Base-by-base conservation (phyloP, 2,888 invertebrate species). In the Melinaea menophilus region DNA sequence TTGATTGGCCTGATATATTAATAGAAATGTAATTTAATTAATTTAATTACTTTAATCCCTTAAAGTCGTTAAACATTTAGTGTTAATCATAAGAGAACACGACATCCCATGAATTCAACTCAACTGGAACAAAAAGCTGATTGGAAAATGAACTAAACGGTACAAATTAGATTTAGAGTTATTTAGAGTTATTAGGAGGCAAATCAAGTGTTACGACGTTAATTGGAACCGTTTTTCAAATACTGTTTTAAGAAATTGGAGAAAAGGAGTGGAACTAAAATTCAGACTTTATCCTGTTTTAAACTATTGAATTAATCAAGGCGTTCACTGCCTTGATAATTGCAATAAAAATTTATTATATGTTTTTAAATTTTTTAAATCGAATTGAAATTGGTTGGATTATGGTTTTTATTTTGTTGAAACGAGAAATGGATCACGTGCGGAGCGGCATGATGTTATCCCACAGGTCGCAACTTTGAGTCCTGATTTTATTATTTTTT, bases 261-360 rank as follows among this genome's bases (percentile, higher is more conserved):
- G 31, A n/a, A 51, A 31, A 5, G 31, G 51, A 31, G 22, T 51
- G 51, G 22, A 51, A 51, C 51, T 41, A 51, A 51, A 51, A 31
- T 51, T 51, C 31, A 51, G n/a, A 51, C n/a, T n/a, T n/a, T n/a
- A n/a, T n/a, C n/a, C n/a, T n/a, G n/a, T n/a, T 31, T 51, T 22
- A 13, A 51, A 22, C 51, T 31, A 51, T 31, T 31, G 51, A 51
- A 31, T 31, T 31, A 22, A 51, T 22, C n/a, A 31, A 22, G 51
- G 51, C 51, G 51, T 22, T 31, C 7, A 51, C 22, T 51, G 51
- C 5, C 51, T 22, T 11, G 31, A 51, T 51, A 51, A 51, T 51
- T 51, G 51, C 51, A 51, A 51, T 51, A 51, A 51, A 51, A 51
- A 51, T 47, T 22, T 31, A 51, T 9, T 47, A 51, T 31, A 51